Evolutionary conservation across 2,797 vertebrate species (phyloP), one percentile per base, ranked within the genome.

Genomic region (Danio albolineatus): DNA sequence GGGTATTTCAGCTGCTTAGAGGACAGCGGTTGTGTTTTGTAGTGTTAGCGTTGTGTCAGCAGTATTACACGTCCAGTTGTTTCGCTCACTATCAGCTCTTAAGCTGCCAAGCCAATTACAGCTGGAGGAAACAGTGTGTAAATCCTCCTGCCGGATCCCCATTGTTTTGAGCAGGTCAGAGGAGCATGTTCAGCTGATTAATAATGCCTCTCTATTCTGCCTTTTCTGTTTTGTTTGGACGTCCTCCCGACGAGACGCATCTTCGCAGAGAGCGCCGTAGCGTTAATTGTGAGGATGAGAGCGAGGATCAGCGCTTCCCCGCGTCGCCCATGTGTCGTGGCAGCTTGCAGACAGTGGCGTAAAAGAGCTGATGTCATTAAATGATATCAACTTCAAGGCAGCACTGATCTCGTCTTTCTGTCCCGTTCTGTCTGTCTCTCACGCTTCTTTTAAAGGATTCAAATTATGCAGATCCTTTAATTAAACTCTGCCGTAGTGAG

Each of bases 381-480:
- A 93, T 91, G 91, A 92, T 92, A 92, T 90, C 89, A 89, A 91
- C 91, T 91, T 92, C 89, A 92, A 91, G 88, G 88, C 81, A 81
- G 80, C 83, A 78, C 86, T 88, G 85, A 91, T 91, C 89, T 88
- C 41, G 48, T 67, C 70, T 19, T 64, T 80, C 66, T 61, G 54
- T 48, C 85, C 88, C 49, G 16, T 39, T 54, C 72, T 21, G 39
- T 62, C 57, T 77, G 39, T 66, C 56, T 75, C n/a, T 62, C 38
- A 75, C 17, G 82, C 57, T 82, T 71, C 75, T 65, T 81, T 77
- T 69, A 79, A 74, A 64, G 74, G 78, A 77, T 84, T 86, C 72
- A 86, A 85, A 85, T 85, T 88, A 88, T 87, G 86, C 86, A 86
- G 87, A 86, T 87, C 86, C 87, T 85, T 87, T 90, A 88, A 90